phyloP scores from a whole-genome alignment of 2,797 vertebrate species.

The Furcifer pardalis region DNA sequence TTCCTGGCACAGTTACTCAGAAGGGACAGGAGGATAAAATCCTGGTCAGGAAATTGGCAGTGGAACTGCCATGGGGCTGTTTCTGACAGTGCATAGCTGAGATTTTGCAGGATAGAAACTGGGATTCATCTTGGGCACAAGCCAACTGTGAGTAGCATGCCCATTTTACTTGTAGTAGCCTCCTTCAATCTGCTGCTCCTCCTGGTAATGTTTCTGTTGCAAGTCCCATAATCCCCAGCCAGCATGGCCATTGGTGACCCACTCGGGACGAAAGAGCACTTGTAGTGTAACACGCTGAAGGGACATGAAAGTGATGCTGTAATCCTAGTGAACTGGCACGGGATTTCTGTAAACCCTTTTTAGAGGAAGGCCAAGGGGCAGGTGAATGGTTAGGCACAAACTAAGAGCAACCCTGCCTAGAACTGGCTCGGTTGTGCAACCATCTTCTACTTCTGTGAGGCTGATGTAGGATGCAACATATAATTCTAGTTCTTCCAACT shows the following conservation, averaged over 20 bases:
- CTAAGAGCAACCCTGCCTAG: background rate
- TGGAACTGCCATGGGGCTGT: background rate
- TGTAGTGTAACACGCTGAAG: background rate
- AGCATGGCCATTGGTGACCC: background rate
- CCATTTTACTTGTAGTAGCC: background rate
- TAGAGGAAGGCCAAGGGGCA: background rate
- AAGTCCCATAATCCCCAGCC: background rate
- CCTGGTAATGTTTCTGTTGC: background rate
- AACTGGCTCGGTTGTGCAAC: background rate
- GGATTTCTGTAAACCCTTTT: background rate
- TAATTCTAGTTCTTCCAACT: background rate
- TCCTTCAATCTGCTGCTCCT: background rate
- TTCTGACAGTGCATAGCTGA: background rate
- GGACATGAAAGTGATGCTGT: background rate
- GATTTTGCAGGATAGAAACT: background rate
- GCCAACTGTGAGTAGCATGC: background rate
- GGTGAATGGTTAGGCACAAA: background rate
- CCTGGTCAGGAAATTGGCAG: background rate
- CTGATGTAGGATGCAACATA: background rate
- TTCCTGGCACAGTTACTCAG: background rate
- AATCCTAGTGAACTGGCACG: background rate
- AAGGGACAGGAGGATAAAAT: background rate
- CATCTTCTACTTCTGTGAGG: background rate
- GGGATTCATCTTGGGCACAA: background rate
- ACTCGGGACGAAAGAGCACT: background rate